Evolutionary conservation across 2,888 invertebrate genomes (phyloP), one percentile per base, ranked within the genome.

Genomic region (Drosophila kokeensis): DNA sequence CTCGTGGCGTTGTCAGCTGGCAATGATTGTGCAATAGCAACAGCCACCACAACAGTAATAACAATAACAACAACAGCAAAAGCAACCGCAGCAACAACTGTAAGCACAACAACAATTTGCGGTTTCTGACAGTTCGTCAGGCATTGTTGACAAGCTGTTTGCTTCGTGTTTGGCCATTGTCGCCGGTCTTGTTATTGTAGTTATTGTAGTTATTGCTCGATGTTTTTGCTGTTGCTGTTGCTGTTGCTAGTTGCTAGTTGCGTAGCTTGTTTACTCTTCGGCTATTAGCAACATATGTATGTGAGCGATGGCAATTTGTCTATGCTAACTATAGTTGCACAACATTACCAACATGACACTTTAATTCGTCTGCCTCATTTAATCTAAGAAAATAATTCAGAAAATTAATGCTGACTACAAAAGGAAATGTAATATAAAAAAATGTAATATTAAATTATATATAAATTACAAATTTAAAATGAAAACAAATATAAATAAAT

Each of bases 51-150:
- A 57, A 18, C 67, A 60, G n/a, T 27, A 55, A 21, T 27, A 48
- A 42, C 18, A n/a, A 32, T 8, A 53, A 29, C 48, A 48, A 21
- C 49, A 29, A 27, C 13, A 34, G 15, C 32, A 66, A 52, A 45
- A 66, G 21, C 48, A 21, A 21, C 45, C 27, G 21, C 18, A 60
- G 27, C 29, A 45, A 29, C 61, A 52, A 34, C 29, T 57, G 40
- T 30, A 29, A 45, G 13, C 27, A 55, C 53, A 52, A 60, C 69
- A 77, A 77, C 75, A 70, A 74, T 78, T 79, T 84, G 84, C 52
- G 82, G 82, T 67, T 72, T 75, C 55, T 75, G 85, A 82, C 84
- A 87, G 85, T 82, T 82, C 83, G 82, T 87, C 83, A 84, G 80
- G 69, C 79, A 72, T 73, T 76, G 82, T 81, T 79, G 82, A 74